Percentiles rank a stretch among this genome's conserved stretches.
Evolutionary conservation across 2,113 vertebrate species (phyloP).

Genomic region (Dinomys branickii): DNA sequence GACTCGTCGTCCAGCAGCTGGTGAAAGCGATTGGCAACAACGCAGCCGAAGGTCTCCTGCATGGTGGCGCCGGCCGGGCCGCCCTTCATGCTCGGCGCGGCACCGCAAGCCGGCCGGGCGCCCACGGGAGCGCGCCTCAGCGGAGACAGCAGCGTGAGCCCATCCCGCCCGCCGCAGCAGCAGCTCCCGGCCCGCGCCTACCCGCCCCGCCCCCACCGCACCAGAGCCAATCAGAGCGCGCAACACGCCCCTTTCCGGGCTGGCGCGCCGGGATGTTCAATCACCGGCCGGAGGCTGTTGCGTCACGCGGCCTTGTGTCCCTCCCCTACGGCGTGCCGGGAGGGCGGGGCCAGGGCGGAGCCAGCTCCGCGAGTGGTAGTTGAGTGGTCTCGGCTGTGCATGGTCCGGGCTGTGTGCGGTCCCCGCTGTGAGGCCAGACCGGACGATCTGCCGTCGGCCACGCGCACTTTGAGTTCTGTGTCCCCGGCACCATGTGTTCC

Average conservation of each 20-base stretch:
- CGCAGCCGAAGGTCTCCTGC: conserved; percentile 90
- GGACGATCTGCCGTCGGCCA: rapidly evolving
- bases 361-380: not conserved
- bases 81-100: conserved; percentile 82
- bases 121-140: conserved; percentile 2
- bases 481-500: not conserved
- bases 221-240: not conserved
- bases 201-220: not conserved
- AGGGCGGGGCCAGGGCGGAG: conserved; percentile 40
- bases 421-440: rapidly evolving
- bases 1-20: conserved; percentile 93
- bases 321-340: not conserved
- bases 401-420: rapidly evolving
- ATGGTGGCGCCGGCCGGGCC: conserved; percentile 79
- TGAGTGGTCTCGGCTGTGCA: rapidly evolving
- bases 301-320: not conserved
- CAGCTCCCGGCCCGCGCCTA: not conserved
- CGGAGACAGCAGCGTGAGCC: conserved; percentile 6
- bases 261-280: not conserved
- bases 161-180: conserved; percentile 36
- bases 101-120: conserved; percentile 28
- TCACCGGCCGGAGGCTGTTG: not conserved
- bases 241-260: not conserved
- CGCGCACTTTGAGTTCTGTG: not conserved
- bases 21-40: conserved; percentile 92